Percentiles rank a stretch among this genome's conserved stretches.
phyloP scores from a whole-genome alignment of 2,797 vertebrate species.

The Phataginus tricuspis region DNA sequence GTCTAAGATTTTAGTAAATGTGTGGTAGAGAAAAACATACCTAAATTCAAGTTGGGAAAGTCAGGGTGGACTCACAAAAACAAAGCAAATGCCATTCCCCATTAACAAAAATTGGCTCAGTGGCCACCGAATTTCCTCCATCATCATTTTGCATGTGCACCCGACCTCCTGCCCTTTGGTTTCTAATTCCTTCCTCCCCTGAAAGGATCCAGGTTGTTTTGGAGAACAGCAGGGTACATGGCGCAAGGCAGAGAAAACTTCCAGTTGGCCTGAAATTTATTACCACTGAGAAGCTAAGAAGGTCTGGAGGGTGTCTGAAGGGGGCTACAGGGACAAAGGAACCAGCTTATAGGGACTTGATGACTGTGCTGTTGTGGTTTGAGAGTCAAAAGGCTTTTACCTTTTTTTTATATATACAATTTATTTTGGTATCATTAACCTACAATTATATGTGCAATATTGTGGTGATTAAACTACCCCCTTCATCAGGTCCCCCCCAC shows the following conservation, averaged over 20 bases:
- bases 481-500: too few species aligned
- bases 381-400: too few species aligned
- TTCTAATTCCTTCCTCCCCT: too few species aligned
- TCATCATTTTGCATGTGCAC: too few species aligned
- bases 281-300: background rate
- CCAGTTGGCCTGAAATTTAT: background rate
- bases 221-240: background rate
- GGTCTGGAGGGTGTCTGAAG: background rate
- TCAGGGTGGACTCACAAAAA: background rate
- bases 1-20: background rate
- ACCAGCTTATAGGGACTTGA: background rate
- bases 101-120: too few species aligned
- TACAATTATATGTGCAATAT: too few species aligned
- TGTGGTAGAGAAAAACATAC: background rate
- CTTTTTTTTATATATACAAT: too few species aligned
- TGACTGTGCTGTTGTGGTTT: too few species aligned
- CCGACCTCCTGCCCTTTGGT: background rate
- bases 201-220: too few species aligned
- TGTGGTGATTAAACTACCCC: too few species aligned
- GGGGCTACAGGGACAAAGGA: background rate
- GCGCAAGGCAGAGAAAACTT: background rate
- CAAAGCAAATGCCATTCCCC: background rate
- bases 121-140: rapidly evolving
- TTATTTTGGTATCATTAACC: too few species aligned
- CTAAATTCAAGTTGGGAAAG: background rate